Evolutionary conservation across 2,797 vertebrate species (phyloP).

Genomic region (Loriculus beryllinus): DNA sequence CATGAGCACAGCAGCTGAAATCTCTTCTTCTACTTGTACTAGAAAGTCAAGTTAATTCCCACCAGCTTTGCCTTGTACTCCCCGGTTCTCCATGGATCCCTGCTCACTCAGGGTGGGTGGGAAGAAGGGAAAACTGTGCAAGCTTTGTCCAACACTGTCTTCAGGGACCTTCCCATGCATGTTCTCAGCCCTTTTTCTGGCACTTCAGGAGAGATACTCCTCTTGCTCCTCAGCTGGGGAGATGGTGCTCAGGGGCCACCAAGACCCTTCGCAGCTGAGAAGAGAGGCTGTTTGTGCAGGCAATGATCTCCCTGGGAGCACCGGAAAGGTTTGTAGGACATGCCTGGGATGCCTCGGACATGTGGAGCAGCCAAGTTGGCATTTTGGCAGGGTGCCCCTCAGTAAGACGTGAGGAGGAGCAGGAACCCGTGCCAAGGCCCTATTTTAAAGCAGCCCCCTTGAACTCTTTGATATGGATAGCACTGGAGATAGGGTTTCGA

Average conservation of each 20-base stretch:
- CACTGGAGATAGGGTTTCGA: background rate
- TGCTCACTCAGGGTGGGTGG: background rate
- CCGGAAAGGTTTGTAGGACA: conserved; percentile 36
- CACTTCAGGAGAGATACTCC: background rate
- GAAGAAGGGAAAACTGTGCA: background rate
- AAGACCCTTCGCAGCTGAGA: background rate
- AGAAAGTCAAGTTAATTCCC: background rate
- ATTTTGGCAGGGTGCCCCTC: background rate
- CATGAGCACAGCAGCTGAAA: background rate
- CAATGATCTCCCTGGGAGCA: background rate
- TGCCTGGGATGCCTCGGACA: conserved; percentile 1
- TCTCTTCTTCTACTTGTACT: background rate
- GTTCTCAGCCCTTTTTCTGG: background rate
- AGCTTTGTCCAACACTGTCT: background rate
- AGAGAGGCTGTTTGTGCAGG: background rate
- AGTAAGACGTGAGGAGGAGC: conserved; percentile 27
- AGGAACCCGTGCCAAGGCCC: conserved; percentile 9
- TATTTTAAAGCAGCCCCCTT: conserved; percentile 32
- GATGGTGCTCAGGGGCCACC: background rate
- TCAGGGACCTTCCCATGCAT: background rate
- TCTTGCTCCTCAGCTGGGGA: background rate
- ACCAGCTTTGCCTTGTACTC: background rate
- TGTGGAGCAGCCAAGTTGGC: conserved; percentile 15
- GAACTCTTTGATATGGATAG: conserved; percentile 41
- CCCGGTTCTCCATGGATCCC: background rate